phyloP scores from a whole-genome alignment of 2,888 invertebrate species.

The Tipula confusa region DNA sequence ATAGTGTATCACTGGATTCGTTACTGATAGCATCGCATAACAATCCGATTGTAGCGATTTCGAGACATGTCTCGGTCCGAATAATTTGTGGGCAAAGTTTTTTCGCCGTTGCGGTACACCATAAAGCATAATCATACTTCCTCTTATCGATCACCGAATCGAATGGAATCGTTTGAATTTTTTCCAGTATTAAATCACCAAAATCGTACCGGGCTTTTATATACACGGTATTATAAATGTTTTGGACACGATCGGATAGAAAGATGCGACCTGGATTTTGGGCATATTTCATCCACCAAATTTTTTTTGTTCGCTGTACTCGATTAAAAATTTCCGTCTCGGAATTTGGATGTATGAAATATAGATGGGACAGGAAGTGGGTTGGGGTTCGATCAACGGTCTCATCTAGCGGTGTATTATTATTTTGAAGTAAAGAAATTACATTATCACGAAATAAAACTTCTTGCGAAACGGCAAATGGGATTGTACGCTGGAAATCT shows the following conservation, averaged over 20 bases:
- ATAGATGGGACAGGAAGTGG: constrained; percentile 40
- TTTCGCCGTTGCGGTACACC: background rate
- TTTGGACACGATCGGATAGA: constrained; percentile 54
- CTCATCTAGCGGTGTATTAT: background rate
- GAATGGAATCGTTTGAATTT: constrained; percentile 49
- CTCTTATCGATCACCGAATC: constrained; percentile 37
- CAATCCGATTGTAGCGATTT: constrained; percentile 40
- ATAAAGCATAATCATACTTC: constrained; percentile 34
- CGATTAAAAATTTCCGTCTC: constrained; percentile 64
- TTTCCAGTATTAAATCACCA: constrained; percentile 61
- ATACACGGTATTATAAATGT: constrained; percentile 53
- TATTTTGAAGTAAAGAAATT: background rate
- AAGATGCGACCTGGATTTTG: constrained; percentile 67
- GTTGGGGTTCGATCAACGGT: background rate
- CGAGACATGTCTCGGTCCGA: constrained; percentile 43
- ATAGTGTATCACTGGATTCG: constrained; percentile 48
- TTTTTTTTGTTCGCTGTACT: constrained; percentile 71
- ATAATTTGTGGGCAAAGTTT: constrained; percentile 40
- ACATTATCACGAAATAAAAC: background rate
- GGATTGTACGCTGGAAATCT: constrained; percentile 40
- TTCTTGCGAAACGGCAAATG: constrained; percentile 40
- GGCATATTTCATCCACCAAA: constrained; percentile 82
- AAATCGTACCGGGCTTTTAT: constrained; percentile 63
- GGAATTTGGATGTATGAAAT: constrained; percentile 36
- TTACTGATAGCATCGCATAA: constrained; percentile 52